Conservation (phyloP, 2,113 vertebrate species). For the Hippocampus abdominalis region DNA sequence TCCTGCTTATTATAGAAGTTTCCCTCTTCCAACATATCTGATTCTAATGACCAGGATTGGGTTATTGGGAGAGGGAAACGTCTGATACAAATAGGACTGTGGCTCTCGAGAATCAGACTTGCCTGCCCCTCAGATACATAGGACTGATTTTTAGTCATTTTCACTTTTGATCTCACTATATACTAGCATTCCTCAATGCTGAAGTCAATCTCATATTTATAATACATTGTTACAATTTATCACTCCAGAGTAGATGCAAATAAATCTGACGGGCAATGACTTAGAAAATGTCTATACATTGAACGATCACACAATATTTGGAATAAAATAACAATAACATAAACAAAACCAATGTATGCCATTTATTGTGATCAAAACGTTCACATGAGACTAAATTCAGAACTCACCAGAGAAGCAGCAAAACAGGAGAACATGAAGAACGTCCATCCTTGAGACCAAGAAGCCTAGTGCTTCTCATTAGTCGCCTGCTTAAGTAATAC, state of each 20-base stretch:
- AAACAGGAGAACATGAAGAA: slow-evolving; percentile 15
- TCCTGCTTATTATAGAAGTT: too few relatives aligned
- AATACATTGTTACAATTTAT: neutral
- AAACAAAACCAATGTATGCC: neutral
- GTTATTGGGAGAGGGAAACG: too few relatives aligned
- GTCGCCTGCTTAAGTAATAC: slow-evolving; percentile 12
- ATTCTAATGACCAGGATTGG: too few relatives aligned
- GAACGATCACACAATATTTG: neutral
- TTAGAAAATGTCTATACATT: neutral
- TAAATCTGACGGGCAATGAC: neutral
- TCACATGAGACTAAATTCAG: neutral
- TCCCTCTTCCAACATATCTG: too few relatives aligned
- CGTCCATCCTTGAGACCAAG: slow-evolving; percentile 40
- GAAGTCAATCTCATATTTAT: neutral
- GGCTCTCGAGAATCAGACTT: too few relatives aligned
- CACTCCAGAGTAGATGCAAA: neutral
- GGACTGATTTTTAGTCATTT: too few relatives aligned
- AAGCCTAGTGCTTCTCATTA: neutral
- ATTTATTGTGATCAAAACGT: neutral
- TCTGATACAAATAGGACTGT: too few relatives aligned
- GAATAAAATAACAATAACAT: neutral
- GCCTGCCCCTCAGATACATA: too few relatives aligned
- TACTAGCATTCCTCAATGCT: too few relatives aligned
- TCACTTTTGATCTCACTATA: too few relatives aligned
- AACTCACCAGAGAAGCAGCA: slow-evolving; percentile 59